Conservation (phyloP, 1,140 invertebrate species). For the Antheraea pernyi region DNA sequence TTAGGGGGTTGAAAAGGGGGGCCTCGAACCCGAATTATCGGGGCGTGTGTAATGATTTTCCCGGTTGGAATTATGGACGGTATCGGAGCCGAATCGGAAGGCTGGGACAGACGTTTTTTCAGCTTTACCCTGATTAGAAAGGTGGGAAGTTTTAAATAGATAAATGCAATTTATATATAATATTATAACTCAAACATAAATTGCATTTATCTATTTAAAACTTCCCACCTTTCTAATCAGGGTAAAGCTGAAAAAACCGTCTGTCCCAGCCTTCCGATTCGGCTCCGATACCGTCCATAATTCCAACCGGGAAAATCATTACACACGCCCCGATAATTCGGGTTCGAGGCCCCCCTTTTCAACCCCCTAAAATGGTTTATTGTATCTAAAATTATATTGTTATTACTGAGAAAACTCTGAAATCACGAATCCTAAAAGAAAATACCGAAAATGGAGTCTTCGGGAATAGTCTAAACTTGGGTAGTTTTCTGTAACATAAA, state of each 20-base stretch:
- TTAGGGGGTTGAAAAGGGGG: slow-evolving; percentile 32
- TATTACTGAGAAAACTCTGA: no score
- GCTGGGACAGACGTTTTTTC: slow-evolving; percentile 62
- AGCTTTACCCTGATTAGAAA: slow-evolving; percentile 36
- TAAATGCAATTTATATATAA: slow-evolving; percentile 4
- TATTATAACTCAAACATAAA: slow-evolving; percentile 6
- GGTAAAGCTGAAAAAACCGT: slow-evolving; percentile 63
- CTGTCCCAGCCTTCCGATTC: slow-evolving; percentile 48
- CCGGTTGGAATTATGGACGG: slow-evolving; percentile 70
- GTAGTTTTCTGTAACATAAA: no score
- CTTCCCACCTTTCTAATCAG: slow-evolving; percentile 27
- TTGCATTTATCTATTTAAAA: slow-evolving; percentile 5
- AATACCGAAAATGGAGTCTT: no score
- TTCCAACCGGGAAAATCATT: slow-evolving; percentile 77
- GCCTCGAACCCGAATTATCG: slow-evolving; percentile 76
- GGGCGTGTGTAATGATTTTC: slow-evolving; percentile 78
- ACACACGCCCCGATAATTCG: slow-evolving; percentile 77
- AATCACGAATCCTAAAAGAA: no score
- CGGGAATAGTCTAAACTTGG: no score
- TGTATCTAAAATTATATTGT: no score
- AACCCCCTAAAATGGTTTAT: slow-evolving; percentile 25
- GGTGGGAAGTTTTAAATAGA: slow-evolving; percentile 11
- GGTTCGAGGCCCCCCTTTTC: slow-evolving; percentile 61
- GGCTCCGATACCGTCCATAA: slow-evolving; percentile 69
- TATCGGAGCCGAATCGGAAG: slow-evolving; percentile 61